Conservation (phyloP, 2,888 invertebrate genomes). For the Lasioglossum morio region DNA sequence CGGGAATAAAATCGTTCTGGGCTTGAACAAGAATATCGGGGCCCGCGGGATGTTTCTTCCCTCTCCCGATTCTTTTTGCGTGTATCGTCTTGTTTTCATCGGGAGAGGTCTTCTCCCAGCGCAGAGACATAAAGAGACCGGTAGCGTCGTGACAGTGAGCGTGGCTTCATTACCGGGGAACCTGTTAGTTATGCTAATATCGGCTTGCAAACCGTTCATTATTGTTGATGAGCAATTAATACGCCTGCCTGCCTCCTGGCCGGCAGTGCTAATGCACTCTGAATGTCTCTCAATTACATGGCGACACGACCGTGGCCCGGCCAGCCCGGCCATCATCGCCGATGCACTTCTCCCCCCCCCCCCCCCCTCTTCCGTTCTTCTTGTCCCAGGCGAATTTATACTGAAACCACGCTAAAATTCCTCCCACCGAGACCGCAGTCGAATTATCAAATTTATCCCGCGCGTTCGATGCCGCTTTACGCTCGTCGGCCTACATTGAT, state of each 20-base stretch:
- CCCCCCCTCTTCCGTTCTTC: neutral
- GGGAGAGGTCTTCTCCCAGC: constrained; percentile 53
- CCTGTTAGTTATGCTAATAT: constrained; percentile 84
- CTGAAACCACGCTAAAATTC: neutral
- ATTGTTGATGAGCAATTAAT: constrained; percentile 83
- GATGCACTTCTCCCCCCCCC: constrained; percentile 10
- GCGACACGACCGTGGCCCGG: constrained; percentile 73
- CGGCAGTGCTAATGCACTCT: constrained; percentile 78
- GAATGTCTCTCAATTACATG: constrained; percentile 81
- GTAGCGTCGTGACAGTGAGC: constrained; percentile 69
- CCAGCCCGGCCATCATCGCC: constrained; percentile 43
- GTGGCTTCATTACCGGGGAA: constrained; percentile 81
- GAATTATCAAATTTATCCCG: neutral
- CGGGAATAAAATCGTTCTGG: constrained; percentile 17
- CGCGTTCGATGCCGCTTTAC: neutral
- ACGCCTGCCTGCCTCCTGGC: constrained; percentile 76
- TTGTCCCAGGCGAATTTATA: constrained; percentile 43
- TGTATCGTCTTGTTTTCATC: constrained; percentile 31
- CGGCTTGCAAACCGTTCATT: constrained; percentile 84
- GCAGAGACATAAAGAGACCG: constrained; percentile 65
- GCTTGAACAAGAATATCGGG: constrained; percentile 18
- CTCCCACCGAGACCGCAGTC: neutral
- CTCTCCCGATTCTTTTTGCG: constrained; percentile 54
- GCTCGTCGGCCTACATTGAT: neutral
- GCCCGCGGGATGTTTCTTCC: constrained; percentile 12